Evolutionary conservation across 2,113 vertebrate genomes (phyloP).

Genomic region (Pituophis catenifer): DNA sequence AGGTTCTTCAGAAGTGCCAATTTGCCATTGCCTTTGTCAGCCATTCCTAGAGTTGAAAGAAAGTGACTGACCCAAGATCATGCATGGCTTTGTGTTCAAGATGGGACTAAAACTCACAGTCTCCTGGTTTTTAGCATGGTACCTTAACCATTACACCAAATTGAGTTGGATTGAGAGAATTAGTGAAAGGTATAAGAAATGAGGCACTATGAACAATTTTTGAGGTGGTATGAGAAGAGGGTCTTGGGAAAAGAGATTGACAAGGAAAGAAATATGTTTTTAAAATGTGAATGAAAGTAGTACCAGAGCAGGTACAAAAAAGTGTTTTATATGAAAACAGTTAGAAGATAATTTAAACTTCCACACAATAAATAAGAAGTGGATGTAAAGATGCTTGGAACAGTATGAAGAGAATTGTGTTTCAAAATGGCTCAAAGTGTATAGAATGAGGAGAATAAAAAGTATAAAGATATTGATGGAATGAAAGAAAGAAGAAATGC

Average conservation of each 20-base stretch:
- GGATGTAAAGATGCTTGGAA: background rate
- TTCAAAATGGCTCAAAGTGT: background rate
- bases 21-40: background rate
- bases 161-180: background rate
- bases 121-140: background rate
- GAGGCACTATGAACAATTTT: background rate
- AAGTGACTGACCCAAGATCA: background rate
- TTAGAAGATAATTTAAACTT: background rate
- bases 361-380: background rate
- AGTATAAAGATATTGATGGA: background rate
- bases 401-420: background rate
- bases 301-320: background rate
- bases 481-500: background rate
- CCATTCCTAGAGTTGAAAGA: background rate
- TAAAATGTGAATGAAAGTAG: background rate
- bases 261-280: background rate
- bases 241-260: background rate
- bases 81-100: background rate
- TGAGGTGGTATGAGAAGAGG: background rate
- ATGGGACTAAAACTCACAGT: background rate
- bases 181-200: background rate
- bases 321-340: background rate
- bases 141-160: background rate
- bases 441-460: background rate
- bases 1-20: background rate